A percentile compares a stretch with the other conserved stretches of the same genome.
These are phyloP conservation scores for Panopea generosa DNA, from an alignment of 2,888 invertebrate genomes.

Conservation along the genomic window DNA sequence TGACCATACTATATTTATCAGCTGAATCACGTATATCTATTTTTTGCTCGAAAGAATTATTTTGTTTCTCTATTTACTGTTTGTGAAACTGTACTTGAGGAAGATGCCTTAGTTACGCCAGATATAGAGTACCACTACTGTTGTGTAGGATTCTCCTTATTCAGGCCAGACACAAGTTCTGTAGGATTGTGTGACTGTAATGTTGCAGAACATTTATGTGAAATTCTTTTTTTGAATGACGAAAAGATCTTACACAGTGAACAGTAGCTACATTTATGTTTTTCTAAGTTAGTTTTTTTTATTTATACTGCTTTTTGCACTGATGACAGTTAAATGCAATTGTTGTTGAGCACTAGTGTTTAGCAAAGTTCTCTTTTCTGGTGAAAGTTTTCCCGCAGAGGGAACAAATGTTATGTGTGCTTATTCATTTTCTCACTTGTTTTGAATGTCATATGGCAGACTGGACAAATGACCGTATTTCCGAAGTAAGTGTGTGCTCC, in stretches of 20 bases:
- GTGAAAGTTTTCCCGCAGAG: background rate
- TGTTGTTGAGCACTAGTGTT: background rate
- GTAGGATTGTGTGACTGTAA: too few species aligned
- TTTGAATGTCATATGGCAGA: constrained; percentile 14
- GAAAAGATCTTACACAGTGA: constrained; percentile 8
- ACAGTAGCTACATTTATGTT: constrained; percentile 23
- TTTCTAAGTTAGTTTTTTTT: constrained; percentile 1
- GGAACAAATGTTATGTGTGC: background rate
- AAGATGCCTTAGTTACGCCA: too few species aligned
- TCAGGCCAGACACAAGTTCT: too few species aligned
- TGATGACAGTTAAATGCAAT: constrained; percentile 1
- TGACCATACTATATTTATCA: background rate
- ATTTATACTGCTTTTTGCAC: constrained; percentile 13
- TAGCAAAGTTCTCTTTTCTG: background rate
- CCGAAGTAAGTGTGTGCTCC: constrained; percentile 29
- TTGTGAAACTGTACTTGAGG: too few species aligned
- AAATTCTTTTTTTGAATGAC: constrained; percentile 7
- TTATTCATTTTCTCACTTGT: constrained; percentile 2
- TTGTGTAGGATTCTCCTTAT: too few species aligned
- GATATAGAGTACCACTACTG: too few species aligned
- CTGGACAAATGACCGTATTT: constrained; percentile 17
- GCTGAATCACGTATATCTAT: too few species aligned
- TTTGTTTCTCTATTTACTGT: too few species aligned
- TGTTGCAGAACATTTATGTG: too few species aligned
- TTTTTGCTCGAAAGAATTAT: too few species aligned